Evolutionary conservation across 2,113 vertebrate genomes (phyloP).

Genomic region (Aptenodytes patagonicus): DNA sequence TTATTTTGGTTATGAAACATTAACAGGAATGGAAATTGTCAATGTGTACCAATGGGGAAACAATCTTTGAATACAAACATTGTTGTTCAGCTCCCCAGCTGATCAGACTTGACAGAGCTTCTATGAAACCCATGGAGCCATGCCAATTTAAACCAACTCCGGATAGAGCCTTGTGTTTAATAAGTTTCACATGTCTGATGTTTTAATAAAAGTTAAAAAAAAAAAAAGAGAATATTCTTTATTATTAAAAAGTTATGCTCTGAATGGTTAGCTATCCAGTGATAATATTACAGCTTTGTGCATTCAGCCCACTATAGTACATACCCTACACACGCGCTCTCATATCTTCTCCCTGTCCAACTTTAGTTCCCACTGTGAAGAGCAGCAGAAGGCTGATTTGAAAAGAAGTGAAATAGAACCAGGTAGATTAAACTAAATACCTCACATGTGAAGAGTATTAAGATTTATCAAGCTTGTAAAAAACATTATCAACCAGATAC

Average conservation of each 20-base stretch:
- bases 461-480: neutral
- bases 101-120: neutral
- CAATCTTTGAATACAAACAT: neutral
- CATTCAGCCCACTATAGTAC: neutral
- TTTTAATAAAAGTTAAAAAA: neutral
- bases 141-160: constrained; percentile 1
- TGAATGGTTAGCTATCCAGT: neutral
- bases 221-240: neutral
- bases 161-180: neutral
- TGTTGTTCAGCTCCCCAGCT: neutral
- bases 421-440: neutral
- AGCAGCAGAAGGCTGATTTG: neutral
- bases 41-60: neutral
- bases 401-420: neutral
- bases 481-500: neutral
- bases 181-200: neutral
- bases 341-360: neutral
- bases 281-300: neutral
- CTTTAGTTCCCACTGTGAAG: neutral
- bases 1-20: neutral
- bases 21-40: neutral
- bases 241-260: neutral
- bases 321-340: accelerated
- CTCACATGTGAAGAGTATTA: neutral
- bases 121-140: neutral